Evolutionary conservation across 1,140 invertebrate species (phyloP).

Genomic region (Euglossa dilemma): DNA sequence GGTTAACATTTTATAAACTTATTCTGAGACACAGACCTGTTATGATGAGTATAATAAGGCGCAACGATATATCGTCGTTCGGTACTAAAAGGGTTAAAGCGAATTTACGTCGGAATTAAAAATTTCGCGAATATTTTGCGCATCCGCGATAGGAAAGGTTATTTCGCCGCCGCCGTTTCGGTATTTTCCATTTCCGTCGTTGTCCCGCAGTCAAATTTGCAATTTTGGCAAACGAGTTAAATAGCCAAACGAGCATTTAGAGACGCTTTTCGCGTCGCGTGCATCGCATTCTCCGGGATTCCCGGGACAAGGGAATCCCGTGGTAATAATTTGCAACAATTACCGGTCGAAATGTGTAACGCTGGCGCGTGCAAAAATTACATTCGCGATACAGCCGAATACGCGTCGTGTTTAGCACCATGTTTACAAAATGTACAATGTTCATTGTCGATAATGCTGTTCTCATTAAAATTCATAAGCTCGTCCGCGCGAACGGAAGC

Average conservation of each 20-base stretch:
- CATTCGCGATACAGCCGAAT: not conserved
- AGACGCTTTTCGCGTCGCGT: not conserved
- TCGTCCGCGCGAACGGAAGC: no score
- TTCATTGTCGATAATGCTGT: not conserved
- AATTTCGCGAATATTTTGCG: no score
- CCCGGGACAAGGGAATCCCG: not conserved
- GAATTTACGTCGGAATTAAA: no score
- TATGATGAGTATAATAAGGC: no score
- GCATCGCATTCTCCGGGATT: not conserved
- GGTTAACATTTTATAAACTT: no score
- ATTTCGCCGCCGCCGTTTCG: not conserved
- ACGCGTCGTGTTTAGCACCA: not conserved
- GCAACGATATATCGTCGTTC: no score
- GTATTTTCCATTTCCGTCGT: not conserved
- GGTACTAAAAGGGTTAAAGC: no score
- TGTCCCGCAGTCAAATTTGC: not conserved
- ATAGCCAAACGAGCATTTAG: constrained; percentile 10
- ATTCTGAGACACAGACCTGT: no score
- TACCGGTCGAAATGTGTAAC: constrained; percentile 1
- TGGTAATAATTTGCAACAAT: constrained; percentile 16
- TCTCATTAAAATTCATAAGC: not conserved
- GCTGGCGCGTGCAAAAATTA: not conserved
- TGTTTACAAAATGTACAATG: not conserved
- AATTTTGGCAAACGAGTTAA: constrained; percentile 9
- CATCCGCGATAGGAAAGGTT: not conserved